Evolutionary conservation across 1,140 invertebrate species (phyloP).

Genomic region (Drosophila bocki): DNA sequence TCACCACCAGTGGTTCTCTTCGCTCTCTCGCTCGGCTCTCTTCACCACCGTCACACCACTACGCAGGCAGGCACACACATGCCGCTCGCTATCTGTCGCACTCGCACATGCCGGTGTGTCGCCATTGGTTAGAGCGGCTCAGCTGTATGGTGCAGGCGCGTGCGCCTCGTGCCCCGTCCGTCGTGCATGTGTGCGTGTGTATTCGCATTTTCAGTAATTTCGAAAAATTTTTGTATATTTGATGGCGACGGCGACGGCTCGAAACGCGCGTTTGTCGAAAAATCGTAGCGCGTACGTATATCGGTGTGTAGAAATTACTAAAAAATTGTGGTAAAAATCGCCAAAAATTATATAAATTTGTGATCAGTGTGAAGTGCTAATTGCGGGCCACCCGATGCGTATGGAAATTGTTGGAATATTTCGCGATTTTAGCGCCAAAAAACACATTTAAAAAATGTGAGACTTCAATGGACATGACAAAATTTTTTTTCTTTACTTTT

Average conservation of each 20-base stretch:
- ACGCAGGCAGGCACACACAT: constrained; percentile 13
- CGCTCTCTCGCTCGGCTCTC: constrained; percentile 14
- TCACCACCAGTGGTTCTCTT: constrained; percentile 20
- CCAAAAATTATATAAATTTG: constrained; percentile 73
- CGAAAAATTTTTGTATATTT: constrained; percentile 84
- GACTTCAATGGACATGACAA: constrained; percentile 81
- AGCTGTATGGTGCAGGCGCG: constrained; percentile 22
- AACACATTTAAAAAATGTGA: constrained; percentile 77
- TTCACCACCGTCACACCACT: constrained; percentile 21
- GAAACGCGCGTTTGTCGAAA: constrained; percentile 83
- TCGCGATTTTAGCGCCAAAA: constrained; percentile 66
- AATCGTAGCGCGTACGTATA: constrained; percentile 82
- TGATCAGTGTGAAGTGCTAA: constrained; percentile 44
- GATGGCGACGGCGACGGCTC: constrained; percentile 74
- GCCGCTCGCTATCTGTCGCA: constrained; percentile 8
- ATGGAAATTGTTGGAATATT: constrained; percentile 42
- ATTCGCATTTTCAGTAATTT: constrained; percentile 83
- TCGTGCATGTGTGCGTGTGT: constrained; percentile 63
- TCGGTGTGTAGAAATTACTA: constrained; percentile 83
- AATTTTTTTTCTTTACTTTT: constrained; percentile 56
- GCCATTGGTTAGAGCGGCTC: constrained; percentile 12
- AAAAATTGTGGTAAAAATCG: constrained; percentile 82
- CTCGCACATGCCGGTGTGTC: not conserved
- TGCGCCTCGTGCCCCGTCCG: constrained; percentile 33
- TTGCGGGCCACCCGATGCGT: constrained; percentile 38